phyloP scores from a whole-genome alignment of 1,140 invertebrate genomes.

The Batillaria attramentaria region DNA sequence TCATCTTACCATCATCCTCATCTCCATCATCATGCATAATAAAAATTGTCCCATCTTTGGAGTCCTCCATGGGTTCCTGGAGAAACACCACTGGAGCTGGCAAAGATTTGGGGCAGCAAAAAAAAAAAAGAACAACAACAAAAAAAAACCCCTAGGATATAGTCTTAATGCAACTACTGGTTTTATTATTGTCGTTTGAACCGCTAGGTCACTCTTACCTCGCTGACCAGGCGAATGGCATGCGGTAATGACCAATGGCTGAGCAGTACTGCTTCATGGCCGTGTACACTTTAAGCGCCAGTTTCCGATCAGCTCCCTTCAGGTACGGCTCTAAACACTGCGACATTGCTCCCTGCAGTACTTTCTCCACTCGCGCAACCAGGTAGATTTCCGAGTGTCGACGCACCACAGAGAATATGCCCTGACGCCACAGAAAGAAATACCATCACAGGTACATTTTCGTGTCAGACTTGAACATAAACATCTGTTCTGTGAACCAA shows the following conservation, averaged over 20 bases:
- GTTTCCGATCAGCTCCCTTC: slow-evolving; percentile 81
- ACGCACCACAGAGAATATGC: slow-evolving; percentile 74
- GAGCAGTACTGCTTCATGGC: slow-evolving; percentile 85
- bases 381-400: slow-evolving; percentile 81
- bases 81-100: background rate
- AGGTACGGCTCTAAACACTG: slow-evolving; percentile 92
- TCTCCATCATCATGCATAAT: too few relatives aligned
- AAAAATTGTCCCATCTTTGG: too few relatives aligned
- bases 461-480: too few relatives aligned
- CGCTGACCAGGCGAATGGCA: slow-evolving; percentile 97
- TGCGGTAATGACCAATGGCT: slow-evolving; percentile 90
- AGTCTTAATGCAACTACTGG: background rate
- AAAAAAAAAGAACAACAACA: too few relatives aligned
- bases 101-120: too few relatives aligned
- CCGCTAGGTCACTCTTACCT: slow-evolving; percentile 69
- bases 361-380: slow-evolving; percentile 93
- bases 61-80: too few relatives aligned
- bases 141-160: background rate
- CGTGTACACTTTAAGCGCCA: slow-evolving; percentile 87
- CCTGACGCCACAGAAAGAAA: slow-evolving; percentile 75
- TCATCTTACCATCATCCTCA: too few relatives aligned
- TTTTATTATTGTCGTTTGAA: too few relatives aligned
- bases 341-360: slow-evolving; percentile 90
- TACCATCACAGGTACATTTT: background rate
- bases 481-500: too few relatives aligned